These are phyloP conservation scores for Hephaestus fuliginosus DNA, from an alignment of 2,797 vertebrate genomes.

Conservation along the genomic window DNA sequence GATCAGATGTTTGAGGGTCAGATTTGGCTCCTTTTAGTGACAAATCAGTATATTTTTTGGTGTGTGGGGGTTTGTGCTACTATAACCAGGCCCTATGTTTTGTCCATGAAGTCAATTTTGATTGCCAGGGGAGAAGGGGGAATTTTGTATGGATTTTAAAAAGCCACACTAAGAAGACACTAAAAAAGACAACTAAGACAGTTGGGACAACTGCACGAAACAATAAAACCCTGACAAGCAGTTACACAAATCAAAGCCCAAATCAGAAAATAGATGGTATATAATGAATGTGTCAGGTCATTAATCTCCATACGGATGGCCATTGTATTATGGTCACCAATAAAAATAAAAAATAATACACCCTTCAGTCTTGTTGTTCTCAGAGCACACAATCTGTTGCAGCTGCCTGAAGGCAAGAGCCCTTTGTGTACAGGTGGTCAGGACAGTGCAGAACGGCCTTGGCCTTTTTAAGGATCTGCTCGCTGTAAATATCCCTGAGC, in stretches of 20 bases:
- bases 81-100: background rate
- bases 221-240: background rate
- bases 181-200: background rate
- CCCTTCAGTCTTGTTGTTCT: conserved; percentile 1
- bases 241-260: background rate
- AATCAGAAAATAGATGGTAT: background rate
- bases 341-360: background rate
- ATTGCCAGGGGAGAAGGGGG: background rate
- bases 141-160: background rate
- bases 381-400: background rate
- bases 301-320: background rate
- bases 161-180: background rate
- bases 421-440: conserved; percentile 24
- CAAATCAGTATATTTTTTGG: background rate
- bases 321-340: background rate
- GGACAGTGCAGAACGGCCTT: conserved; percentile 62
- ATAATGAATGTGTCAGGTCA: background rate
- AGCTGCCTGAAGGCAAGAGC: conserved; percentile 24
- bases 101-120: background rate
- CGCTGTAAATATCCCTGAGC: conserved; percentile 70
- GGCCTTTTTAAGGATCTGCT: conserved; percentile 65
- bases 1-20: background rate
- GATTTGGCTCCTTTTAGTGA: background rate
- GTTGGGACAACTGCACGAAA: background rate
- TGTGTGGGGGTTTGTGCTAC: background rate